Base-by-base conservation (phyloP, 2,797 vertebrate genomes). In the Crocodylus rhombifer region DNA sequence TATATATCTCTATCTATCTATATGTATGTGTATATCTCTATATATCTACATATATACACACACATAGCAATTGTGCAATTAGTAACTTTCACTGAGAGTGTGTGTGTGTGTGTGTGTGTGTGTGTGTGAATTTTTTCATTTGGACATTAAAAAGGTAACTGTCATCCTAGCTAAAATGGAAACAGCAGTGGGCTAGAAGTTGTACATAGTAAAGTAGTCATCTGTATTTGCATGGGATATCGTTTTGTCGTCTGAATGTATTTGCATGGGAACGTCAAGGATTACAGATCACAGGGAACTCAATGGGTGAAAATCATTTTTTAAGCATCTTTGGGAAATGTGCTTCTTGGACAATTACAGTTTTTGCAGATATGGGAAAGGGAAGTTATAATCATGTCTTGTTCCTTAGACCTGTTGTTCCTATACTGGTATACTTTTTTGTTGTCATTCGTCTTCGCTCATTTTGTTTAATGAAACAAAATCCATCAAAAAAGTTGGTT, bases 41-140 rank as follows among this genome's bases (percentile, higher is more conserved):
- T 96, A 82, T 96, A 93, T 95, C 93, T 96, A 97, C 91, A 96
- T 95, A 96, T 96, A 96, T 96, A 95, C 95, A 97, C 84, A 86
- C 76, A 94, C 64, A 93, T 82, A 96, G 56, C 81, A 60, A 87
- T 74, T 94, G 88, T 96, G 91, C 83, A 92, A 30, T 57, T 28
- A 36, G 26, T 76, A 90, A 75, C 80, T 17, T 94, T 92, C 93
- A 30, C 73, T 36, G 82, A 65, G 80, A 58, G 78, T n/a, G 13
- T 71, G 17, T 36, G 79, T 89, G 77, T 18, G 82, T 67, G 28
- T 79, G 42, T 10, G 42, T 42, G 8, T 42, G 42, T 42, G 42
- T 42, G 42, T 42, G 8, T 42, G n/a, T n/a, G 30, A 30, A 30
- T 69, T 60, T 3, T 71, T 73, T 73, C 30, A 2, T 82, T 6